phyloP scores from a whole-genome alignment of 2,113 vertebrate species.

The Stercorarius parasiticus region DNA sequence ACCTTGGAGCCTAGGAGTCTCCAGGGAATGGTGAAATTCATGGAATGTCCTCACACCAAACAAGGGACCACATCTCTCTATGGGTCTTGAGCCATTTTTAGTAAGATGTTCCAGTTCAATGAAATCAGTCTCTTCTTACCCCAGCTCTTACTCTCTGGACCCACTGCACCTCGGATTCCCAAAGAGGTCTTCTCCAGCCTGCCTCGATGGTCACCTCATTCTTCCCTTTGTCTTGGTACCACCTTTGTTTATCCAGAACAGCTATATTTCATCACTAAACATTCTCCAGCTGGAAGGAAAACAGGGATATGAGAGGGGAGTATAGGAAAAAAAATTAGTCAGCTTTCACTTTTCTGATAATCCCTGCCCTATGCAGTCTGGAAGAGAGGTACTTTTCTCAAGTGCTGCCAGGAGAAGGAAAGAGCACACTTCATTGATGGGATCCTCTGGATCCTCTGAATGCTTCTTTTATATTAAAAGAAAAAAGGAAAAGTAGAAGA shows the following conservation, averaged over 20 bases:
- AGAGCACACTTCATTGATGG: not conserved
- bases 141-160: not conserved
- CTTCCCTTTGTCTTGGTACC: not conserved
- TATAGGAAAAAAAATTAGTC: not conserved
- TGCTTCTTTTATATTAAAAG: too few species aligned
- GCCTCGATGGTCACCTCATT: not conserved
- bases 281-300: not conserved
- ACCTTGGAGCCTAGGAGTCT: conserved; percentile 17
- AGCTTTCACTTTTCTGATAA: not conserved
- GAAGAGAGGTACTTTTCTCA: not conserved
- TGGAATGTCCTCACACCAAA: not conserved
- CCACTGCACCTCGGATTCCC: not conserved
- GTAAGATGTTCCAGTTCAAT: not conserved
- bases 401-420: not conserved
- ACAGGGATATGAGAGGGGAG: not conserved
- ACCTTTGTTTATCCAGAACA: not conserved
- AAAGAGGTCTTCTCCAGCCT: not conserved
- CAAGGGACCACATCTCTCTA: not conserved
- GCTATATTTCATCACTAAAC: not conserved
- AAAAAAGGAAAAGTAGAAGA: not conserved
- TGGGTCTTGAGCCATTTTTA: not conserved
- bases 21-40: conserved; percentile 28
- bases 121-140: not conserved
- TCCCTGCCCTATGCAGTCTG: not conserved
- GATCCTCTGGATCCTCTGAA: not conserved